phyloP scores from a whole-genome alignment of 2,797 vertebrate species.

The Thaleichthys pacificus region DNA sequence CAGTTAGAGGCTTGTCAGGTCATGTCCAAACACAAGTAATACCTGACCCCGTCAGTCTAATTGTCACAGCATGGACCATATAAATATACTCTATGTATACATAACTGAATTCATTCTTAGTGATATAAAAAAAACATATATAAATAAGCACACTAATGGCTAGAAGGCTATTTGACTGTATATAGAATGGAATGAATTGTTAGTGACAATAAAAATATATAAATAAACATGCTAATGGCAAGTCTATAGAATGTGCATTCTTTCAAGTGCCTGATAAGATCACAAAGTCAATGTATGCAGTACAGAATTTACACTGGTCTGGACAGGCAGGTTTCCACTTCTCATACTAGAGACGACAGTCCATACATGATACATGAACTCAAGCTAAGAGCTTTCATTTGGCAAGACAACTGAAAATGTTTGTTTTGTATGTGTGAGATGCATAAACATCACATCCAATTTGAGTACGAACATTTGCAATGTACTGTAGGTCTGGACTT shows the following conservation, averaged over 20 bases:
- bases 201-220: neutral
- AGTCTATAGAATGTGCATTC: neutral
- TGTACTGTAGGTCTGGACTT: slow-evolving; percentile 13
- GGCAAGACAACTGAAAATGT: slow-evolving; percentile 21
- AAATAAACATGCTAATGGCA: neutral
- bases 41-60: neutral
- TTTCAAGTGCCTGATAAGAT: neutral
- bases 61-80: neutral
- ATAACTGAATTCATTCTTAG: neutral
- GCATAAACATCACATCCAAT: slow-evolving; percentile 42
- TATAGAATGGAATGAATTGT: neutral
- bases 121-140: too few relatives aligned
- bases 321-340: neutral
- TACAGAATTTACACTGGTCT: too few relatives aligned
- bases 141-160: too few relatives aligned
- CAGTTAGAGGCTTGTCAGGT: neutral
- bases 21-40: neutral
- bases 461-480: slow-evolving; percentile 15
- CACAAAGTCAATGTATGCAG: too few relatives aligned
- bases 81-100: neutral
- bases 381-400: slow-evolving; percentile 22
- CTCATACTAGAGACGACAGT: neutral
- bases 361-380: slow-evolving; percentile 32
- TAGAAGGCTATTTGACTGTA: neutral
- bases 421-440: slow-evolving; percentile 21